Evolutionary conservation across 2,797 vertebrate genomes (phyloP), one percentile per base, ranked within the genome.

Genomic region (Pteronotus mesoamericanus): DNA sequence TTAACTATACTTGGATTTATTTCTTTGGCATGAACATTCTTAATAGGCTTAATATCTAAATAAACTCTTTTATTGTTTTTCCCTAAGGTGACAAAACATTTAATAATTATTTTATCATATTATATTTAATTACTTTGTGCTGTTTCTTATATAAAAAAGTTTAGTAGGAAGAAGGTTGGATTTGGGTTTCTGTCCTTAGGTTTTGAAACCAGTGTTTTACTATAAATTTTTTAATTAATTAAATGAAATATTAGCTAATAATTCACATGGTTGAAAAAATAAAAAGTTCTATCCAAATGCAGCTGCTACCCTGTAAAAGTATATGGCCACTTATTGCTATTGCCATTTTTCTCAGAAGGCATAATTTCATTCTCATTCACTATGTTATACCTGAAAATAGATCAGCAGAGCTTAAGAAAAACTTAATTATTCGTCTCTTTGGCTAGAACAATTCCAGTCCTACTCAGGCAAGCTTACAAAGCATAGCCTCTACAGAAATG

Each of bases 351-450:
- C 37, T 88, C 34, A 87, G 59, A 96, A 57, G 77, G 66, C 32
- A 80, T 69, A 2, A 91, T 91, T 71, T 96, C 48, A 87, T 85
- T 95, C 77, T 86, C 55, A 78, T 69, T 96, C 83, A 61, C 68
- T 92, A 24, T 88, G 37, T 48, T 78, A 80, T 61, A 51, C 26
- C 86, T 93, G 89, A 95, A 96, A 95, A 91, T 94, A 93, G 44
- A 94, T 55, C 64, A 91, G 55, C 74, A 84, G 55, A 96, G n/a
- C 18, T 91, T 90, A 61, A 86, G 71, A 72, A 95, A 83, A 93
- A 34, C 1, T 91, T 92, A 42, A 71, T 93, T 66, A 91, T 93
- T 94, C 68, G 57, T 89, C n/a, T 87, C 48, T 91, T 86, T 75
- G 7, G 1, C 68, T 87, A 86, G 24, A 94, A 94, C 29, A 94